A percentile compares a stretch with the other conserved stretches of the same genome.
Evolutionary conservation across 92 coral and sea anemone genomes (phyloP).

Genomic region (Scolanthus callimorphus): DNA sequence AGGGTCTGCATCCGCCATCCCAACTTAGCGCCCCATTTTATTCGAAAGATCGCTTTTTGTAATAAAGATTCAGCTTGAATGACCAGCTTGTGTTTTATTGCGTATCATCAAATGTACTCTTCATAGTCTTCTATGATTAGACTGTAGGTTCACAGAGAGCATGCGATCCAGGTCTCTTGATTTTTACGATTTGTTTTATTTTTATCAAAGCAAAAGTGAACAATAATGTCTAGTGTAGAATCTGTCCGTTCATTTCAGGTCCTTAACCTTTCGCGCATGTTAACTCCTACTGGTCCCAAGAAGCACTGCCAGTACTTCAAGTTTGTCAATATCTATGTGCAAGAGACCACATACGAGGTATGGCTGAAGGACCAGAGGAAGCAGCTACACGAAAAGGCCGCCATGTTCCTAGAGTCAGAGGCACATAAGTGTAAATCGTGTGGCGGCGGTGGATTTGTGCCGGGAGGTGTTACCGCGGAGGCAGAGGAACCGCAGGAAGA

Average conservation of each 20-base stretch:
- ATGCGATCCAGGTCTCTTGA: neutral
- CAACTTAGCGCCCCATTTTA: no score
- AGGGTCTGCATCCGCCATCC: no score
- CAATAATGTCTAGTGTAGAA: no score
- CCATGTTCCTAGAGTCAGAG: conserved; percentile 94
- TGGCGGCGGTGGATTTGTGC: conserved; percentile 94
- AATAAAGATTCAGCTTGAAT: no score
- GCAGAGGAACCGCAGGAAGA: conserved; percentile 7
- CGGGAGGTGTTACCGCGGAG: conserved; percentile 18
- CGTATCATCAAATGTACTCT: no score
- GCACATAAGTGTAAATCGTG: conserved; percentile 92
- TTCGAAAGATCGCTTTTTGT: no score
- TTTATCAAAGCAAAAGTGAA: no score
- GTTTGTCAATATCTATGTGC: conserved; percentile 84
- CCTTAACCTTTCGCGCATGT: conserved; percentile 75
- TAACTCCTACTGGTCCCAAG: conserved; percentile 87
- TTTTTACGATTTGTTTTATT: no score
- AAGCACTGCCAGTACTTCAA: conserved; percentile 80
- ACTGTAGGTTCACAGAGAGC: no score
- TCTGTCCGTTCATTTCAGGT: conserved; percentile 13
- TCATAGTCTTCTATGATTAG: no score
- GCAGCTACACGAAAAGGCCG: conserved; percentile 80
- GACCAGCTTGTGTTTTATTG: no score
- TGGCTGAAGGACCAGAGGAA: conserved; percentile 91
- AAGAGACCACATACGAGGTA: conserved; percentile 87